Evolutionary conservation across 2,113 vertebrate species (phyloP).

Genomic region (Bubo scandiacus): DNA sequence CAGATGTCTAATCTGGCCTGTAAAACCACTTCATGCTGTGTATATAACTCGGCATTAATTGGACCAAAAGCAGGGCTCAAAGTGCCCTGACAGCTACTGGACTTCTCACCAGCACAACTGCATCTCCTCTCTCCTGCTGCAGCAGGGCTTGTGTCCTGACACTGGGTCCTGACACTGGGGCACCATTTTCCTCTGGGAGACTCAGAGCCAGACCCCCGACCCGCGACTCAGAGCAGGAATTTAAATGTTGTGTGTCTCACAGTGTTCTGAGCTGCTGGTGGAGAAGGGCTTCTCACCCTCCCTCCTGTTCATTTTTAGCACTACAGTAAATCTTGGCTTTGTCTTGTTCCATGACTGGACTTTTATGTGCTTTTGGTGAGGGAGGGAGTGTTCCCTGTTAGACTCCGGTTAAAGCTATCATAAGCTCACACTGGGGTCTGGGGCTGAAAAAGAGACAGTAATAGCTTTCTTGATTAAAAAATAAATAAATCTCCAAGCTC

Average conservation of each 20-base stretch:
- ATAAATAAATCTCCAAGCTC: neutral
- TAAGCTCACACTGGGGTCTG: neutral
- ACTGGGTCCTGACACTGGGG: too few relatives aligned
- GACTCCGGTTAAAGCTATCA: neutral
- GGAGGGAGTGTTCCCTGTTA: neutral
- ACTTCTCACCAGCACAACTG: neutral
- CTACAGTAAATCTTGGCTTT: neutral
- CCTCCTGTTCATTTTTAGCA: neutral
- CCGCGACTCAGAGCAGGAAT: neutral
- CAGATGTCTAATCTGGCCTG: neutral
- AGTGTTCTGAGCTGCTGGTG: neutral
- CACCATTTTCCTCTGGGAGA: neutral
- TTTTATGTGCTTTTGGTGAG: neutral
- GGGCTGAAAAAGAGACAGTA: neutral
- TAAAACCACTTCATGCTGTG: neutral
- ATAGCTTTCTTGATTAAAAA: neutral
- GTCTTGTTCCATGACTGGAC: neutral
- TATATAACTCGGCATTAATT: neutral
- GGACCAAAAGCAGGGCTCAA: neutral
- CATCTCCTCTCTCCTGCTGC: neutral
- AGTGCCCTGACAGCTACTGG: neutral
- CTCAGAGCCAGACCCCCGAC: fast-evolving
- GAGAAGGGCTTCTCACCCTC: neutral
- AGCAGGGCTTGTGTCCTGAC: neutral
- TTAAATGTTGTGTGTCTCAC: neutral